Evolutionary conservation across 2,888 invertebrate species (phyloP), one percentile per base, ranked within the genome.

Genomic region (Nesidiocoris tenuis): DNA sequence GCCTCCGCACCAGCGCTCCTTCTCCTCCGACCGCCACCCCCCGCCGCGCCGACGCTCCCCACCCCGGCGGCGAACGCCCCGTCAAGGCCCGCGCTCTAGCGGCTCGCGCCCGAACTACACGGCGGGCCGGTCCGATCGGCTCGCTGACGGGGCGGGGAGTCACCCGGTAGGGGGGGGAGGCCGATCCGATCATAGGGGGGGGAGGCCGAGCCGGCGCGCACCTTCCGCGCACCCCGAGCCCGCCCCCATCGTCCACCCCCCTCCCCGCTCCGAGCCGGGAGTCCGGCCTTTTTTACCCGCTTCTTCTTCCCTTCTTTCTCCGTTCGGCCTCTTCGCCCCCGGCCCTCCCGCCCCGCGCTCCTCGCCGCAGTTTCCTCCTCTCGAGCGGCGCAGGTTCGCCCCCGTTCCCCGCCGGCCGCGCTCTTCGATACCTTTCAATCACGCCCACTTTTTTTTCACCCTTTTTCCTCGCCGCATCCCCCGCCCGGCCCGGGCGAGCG

Each of bases 401-500:
- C 21, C 66, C 59, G 65, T 66, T 23, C 12, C 39, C 39, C 39
- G 5, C 39, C 39, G n/a, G 39, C 39, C 39, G 18, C 76, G 25
- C 75, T 71, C 78, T 71, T 72, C 76, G 72, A 68, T 78, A 70
- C 74, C 76, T 75, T 78, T 76, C 75, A 65, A 76, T 76, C 77
- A 66, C 77, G 76, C 70, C 63, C 64, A 67, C 78, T 76, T 67
- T 70, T 74, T 77, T 74, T 67, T 75, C 71, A 54, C 68, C 24
- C 61, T 68, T 61, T 63, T 74, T 76, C 70, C 61, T 74, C 59
- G 19, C 23, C 68, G 19, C 75, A 61, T 59, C 68, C 67, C 66
- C 17, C 2, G 17, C 19, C 21, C 57, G 21, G 18, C 67, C 16
- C 56, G 7, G 5, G 12, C 67, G 3, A 9, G 56, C 23, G 16